A percentile compares a stretch with the other conserved stretches of the same genome.
Evolutionary conservation across 1,140 invertebrate genomes (phyloP).

Genomic region (Pteromalus puparum): DNA sequence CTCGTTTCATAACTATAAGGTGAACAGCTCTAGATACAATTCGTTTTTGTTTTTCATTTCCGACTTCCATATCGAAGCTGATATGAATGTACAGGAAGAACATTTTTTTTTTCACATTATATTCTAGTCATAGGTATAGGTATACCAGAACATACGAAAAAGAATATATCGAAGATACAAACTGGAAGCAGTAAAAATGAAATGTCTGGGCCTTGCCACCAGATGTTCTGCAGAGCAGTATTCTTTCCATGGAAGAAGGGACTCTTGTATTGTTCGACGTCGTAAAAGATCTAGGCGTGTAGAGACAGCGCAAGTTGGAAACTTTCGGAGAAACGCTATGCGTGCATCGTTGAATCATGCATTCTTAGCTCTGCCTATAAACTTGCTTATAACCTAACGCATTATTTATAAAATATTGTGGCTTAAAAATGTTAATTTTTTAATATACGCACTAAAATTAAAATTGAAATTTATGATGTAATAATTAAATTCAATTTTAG

Average conservation of each 20-base stretch:
- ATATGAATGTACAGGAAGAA: background rate
- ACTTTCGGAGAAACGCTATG: background rate
- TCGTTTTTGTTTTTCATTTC: too few species aligned
- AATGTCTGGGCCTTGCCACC: background rate
- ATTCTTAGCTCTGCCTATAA: background rate
- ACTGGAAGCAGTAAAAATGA: background rate
- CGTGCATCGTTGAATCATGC: background rate
- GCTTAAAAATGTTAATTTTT: background rate
- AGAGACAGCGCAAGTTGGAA: background rate
- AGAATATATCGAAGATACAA: background rate
- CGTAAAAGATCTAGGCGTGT: background rate
- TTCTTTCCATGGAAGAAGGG: background rate
- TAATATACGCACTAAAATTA: background rate
- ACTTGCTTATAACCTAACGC: background rate
- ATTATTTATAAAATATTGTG: background rate
- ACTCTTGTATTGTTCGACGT: background rate
- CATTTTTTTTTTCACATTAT: background rate
- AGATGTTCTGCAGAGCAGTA: background rate
- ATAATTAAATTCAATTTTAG: background rate
- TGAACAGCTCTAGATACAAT: background rate
- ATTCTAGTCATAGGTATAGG: background rate
- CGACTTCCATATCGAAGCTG: background rate
- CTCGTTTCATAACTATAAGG: background rate
- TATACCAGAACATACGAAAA: background rate
- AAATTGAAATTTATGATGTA: too few species aligned